Base-by-base conservation (phyloP, 2,888 invertebrate genomes). In the Thalpophila matura region DNA sequence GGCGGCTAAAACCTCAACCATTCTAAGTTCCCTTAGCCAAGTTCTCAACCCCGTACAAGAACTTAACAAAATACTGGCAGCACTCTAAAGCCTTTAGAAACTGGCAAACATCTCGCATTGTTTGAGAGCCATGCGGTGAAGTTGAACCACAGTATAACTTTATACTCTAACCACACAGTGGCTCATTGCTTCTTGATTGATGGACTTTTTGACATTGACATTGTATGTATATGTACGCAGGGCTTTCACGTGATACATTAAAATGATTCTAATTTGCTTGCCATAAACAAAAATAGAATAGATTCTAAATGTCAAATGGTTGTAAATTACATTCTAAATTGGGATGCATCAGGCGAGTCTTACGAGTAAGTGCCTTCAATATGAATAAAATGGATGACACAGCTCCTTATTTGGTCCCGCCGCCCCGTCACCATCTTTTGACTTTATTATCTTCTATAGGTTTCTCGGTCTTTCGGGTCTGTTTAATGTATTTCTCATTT, bases 141-240 rank as follows among this genome's bases (percentile, higher is more conserved):
- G 27, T 26, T 26, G 31, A 10, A 33, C 68, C 68, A 43, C 60
- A 74, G 58, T 46, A 31, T 33, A 51, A 68, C 46, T 47, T 51
- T 47, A 65, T 33, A 22, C n/a, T 54, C 1, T 1, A 27, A 43
- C 26, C 42, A 16, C 22, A 51, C 55, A 47, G 65, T 63, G 29
- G 40, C 14, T 31, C 26, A 42, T 40, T 62, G 43, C 12, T n/a
- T 29, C 16, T 5, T 27, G 16, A 31, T 37, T 37, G 7, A 47
- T 62, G 29, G 7, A 33, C 6, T 20, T 14, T 29, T 29, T 42
- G 38, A 42, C 33, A 31, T 29, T 33, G 18, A 45, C 14, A n/a
- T n/a, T n/a, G n/a, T n/a, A n/a, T n/a, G n/a, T n/a, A n/a, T n/a
- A n/a, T n/a, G 1, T 27, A 14, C n/a, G 10, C 20, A 33, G 14